Base-by-base conservation (phyloP, 2,888 invertebrate genomes). In the Eupithecia pulchellata region DNA sequence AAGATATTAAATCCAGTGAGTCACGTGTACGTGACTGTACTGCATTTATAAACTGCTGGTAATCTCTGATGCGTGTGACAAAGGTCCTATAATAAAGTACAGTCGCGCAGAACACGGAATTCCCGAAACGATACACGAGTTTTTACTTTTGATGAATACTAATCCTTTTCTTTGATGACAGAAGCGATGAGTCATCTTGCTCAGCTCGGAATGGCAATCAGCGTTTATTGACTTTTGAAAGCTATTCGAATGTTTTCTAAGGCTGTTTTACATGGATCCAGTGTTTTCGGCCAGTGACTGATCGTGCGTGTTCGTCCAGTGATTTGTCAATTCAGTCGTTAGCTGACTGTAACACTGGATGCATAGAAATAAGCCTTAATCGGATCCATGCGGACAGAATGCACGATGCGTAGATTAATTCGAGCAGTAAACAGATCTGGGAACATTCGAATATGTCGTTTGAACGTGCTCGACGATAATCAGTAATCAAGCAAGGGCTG, bases 1-100 rank as follows among this genome's bases (percentile, higher is more conserved):
- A 39, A 64, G 58, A 64, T 64, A 69, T 69, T 67, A 73, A 76
- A 78, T 72, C 75, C 72, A 71, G 77, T 87, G 85, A 87, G 75
- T 86, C 86, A 74, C 84, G 77, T 84, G 79, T 87, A 91, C 91
- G 90, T 90, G 91, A 90, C 85, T 86, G 88, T 89, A 88, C 87
- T 89, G 78, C 81, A 79, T 79, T 81, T 82, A 80, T 69, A 80
- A 77, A 76, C 76, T 75, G 74, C 75, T 79, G 80, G 84, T 83
- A 84, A 83, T 84, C 82, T 81, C 77, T 80, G 80, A 84, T 84
- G 85, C 84, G 86, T 86, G 85, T 82, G 85, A 86, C 86, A 84
- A 77, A 82, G 82, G 83, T 82, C 78, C 82, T 81, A 81, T 70
- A 77, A 78, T 78, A 81, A 67, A 79, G 86, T 88, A 91, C 86